A percentile compares a stretch with the other conserved stretches of the same genome.
Conservation (phyloP, 2,888 invertebrate species). For the Leptinotarsa tumamoca region DNA sequence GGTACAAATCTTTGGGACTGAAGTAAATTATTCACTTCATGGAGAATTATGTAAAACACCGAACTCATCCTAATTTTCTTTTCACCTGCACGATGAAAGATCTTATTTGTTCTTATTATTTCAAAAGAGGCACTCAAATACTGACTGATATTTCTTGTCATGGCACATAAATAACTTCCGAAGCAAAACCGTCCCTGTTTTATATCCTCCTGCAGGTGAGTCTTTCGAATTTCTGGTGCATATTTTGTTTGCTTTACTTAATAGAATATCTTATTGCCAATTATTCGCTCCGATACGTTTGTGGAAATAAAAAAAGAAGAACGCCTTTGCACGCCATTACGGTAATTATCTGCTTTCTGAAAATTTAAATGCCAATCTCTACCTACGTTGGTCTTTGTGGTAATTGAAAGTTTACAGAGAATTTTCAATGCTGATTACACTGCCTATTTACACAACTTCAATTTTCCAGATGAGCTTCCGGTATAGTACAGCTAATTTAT, state of each 20-base stretch:
- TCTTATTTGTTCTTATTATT: not conserved
- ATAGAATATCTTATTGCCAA: constrained; percentile 53
- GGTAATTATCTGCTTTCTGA: constrained; percentile 20
- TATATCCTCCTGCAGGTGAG: constrained; percentile 57
- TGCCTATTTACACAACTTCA: constrained; percentile 19
- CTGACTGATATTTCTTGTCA: no score
- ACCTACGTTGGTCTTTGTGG: constrained; percentile 13
- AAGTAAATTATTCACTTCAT: no score
- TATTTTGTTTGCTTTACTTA: constrained; percentile 56
- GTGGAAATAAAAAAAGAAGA: constrained; percentile 31
- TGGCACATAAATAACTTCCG: no score
- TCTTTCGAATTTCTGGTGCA: constrained; percentile 53
- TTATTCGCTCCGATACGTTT: constrained; percentile 46
- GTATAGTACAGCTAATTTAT: constrained; percentile 3
- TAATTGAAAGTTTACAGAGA: constrained; percentile 20
- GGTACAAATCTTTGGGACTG: no score
- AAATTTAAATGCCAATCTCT: constrained; percentile 23
- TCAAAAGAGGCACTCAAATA: no score
- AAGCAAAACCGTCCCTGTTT: constrained; percentile 47
- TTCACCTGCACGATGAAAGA: no score
- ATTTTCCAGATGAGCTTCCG: constrained; percentile 19
- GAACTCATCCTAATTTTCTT: no score
- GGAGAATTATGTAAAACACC: no score
- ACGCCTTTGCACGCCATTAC: constrained; percentile 29
- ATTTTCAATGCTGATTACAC: constrained; percentile 20